Evolutionary conservation across 1,140 invertebrate species (phyloP), one percentile per base, ranked within the genome.

Genomic region (Caligus rogercresseyi): DNA sequence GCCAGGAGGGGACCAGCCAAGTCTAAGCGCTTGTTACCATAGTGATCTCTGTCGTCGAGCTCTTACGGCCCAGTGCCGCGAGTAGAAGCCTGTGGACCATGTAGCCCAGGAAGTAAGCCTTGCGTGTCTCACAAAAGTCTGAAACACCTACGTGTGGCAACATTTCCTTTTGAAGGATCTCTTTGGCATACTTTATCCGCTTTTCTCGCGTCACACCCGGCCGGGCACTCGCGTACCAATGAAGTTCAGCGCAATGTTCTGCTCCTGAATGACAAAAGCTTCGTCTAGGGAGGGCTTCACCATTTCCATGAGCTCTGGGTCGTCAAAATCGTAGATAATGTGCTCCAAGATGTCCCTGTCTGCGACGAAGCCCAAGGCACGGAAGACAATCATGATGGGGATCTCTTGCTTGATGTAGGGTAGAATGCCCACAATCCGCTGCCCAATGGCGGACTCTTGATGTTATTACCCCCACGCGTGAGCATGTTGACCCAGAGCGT

Each of bases 251-350:
- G 95, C 95, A 2, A 98, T 90, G 77, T 91, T 93, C 73, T 98
- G 94, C 74, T 98, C 94, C 77, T 97, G 93, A 70, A 98, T 94
- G 0, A 98, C 95, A 76, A 98, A 98, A 54, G 95, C 95, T 78
- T 98, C 95, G 76, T 98, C 95, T 53, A 98, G 75, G 0, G 92
- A 97, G 2, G 95, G 95, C 74, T 98, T 98, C 0, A 78, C 92
- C 92, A 98, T 97, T 80, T 98, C 95, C 92, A 98, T 98, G 92
- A 98, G 97, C 79, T 98, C 94, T 21, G 89, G 92, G 76, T 98
- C 94, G 74, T 97, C 89, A 77, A 97, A 97, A 69, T 98, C 94
- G 73, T 98, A 98, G 69, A 98, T 97, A 61, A 98, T 97, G 70
- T 98, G 94, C 71, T 98, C 95, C 4, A 98, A 75, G 69, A 98